Conservation (phyloP, 2,888 invertebrate species). For the Scaptomyza tumidula region DNA sequence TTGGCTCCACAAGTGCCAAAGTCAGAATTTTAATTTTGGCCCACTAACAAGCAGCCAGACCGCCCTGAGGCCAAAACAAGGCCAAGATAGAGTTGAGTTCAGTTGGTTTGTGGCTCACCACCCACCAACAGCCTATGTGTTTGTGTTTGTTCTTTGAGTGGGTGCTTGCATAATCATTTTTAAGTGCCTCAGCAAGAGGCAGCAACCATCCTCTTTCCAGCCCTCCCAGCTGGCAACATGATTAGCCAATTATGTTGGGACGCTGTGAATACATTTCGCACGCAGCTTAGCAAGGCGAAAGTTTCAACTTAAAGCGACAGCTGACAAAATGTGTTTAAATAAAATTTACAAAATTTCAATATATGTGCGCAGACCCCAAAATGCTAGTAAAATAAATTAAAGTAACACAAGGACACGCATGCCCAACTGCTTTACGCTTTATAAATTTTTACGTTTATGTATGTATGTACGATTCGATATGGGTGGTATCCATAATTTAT, state of each 20-base stretch:
- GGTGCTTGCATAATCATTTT: slow-evolving; percentile 72
- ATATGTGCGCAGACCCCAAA: neutral
- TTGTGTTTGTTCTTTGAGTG: slow-evolving; percentile 38
- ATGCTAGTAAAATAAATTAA: slow-evolving; percentile 29
- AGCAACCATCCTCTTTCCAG: neutral
- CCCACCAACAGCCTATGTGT: slow-evolving; percentile 1
- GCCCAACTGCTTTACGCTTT: slow-evolving; percentile 40
- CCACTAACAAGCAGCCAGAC: slow-evolving; percentile 32
- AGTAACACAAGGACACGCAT: slow-evolving; percentile 34
- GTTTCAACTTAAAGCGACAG: slow-evolving; percentile 69
- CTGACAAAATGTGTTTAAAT: slow-evolving; percentile 74
- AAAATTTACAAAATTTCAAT: slow-evolving; percentile 51
- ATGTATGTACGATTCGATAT: slow-evolving; percentile 2
- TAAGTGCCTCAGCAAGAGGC: slow-evolving; percentile 36
- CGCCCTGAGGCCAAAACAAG: slow-evolving; percentile 34
- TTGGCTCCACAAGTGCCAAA: slow-evolving; percentile 72
- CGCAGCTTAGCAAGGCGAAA: slow-evolving; percentile 55
- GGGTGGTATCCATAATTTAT: slow-evolving; percentile 24
- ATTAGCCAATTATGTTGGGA: slow-evolving; percentile 72
- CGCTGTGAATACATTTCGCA: slow-evolving; percentile 45
- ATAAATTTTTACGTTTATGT: slow-evolving; percentile 35
- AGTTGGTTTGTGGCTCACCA: slow-evolving; percentile 19
- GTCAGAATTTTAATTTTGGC: slow-evolving; percentile 75
- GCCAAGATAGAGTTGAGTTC: slow-evolving; percentile 46
- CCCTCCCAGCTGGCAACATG: slow-evolving; percentile 51